Percentiles rank a stretch among this genome's conserved stretches.
Conservation (phyloP, 2,113 vertebrate genomes). For the Fregata magnificens region DNA sequence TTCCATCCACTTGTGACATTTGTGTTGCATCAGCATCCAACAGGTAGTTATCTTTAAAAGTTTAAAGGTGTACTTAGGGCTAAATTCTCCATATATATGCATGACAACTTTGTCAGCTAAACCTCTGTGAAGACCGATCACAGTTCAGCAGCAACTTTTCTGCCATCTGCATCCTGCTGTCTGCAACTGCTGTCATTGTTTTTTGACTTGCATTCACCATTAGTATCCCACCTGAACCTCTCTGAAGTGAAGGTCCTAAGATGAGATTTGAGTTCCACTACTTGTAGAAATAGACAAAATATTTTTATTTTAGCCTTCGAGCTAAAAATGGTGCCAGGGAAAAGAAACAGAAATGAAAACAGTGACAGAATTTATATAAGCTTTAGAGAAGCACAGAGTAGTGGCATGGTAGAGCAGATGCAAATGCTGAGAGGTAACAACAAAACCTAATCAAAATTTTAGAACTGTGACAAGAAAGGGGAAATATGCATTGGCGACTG, state of each 20-base stretch:
- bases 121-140: not conserved
- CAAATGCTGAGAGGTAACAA: not conserved
- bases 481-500: not conserved
- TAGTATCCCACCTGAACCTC: not conserved
- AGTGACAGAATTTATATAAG: not conserved
- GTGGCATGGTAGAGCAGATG: not conserved
- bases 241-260: not conserved
- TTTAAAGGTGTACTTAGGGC: not conserved
- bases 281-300: not conserved
- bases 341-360: not conserved
- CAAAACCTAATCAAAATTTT: not conserved
- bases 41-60: not conserved
- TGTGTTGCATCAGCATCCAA: not conserved
- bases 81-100: not conserved
- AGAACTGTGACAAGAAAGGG: not conserved
- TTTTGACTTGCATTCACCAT: not conserved
- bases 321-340: not conserved
- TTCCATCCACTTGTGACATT: not conserved
- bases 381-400: not conserved
- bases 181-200: not conserved
- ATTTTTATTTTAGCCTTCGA: not conserved
- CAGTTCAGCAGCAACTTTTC: not conserved
- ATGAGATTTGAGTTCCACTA: not conserved
- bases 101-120: not conserved
- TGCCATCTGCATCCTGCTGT: not conserved